These are phyloP conservation scores for Tapirus terrestris DNA, from an alignment of 2,113 vertebrate species.

Conservation along the genomic window DNA sequence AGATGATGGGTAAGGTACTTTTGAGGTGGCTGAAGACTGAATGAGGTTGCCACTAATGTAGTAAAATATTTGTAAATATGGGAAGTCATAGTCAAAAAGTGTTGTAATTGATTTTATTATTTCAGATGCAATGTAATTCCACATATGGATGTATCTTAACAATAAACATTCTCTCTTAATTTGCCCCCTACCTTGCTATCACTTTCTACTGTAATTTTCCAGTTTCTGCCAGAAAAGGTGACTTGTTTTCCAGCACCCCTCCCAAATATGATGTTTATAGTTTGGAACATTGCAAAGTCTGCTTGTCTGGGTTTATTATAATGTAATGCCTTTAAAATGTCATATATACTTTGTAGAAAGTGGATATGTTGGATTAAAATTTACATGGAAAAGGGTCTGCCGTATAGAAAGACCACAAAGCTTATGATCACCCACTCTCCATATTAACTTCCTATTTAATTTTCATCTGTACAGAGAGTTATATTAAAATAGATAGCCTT, in stretches of 20 bases:
- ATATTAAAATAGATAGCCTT: not conserved
- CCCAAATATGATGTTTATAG: not conserved
- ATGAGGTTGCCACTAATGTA: not conserved
- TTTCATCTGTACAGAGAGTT: not conserved
- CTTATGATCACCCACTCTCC: not conserved
- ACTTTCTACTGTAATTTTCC: not conserved
- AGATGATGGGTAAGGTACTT: accelerated
- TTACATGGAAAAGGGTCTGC: not conserved
- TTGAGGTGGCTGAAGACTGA: not conserved
- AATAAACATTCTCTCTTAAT: not conserved
- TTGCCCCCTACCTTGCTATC: not conserved
- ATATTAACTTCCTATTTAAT: not conserved
- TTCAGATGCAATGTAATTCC: not conserved
- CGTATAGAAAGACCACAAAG: not conserved
- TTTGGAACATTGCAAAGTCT: not conserved
- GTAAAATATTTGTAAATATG: not conserved
- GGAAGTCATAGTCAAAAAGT: not conserved
- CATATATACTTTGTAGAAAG: not conserved
- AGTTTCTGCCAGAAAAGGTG: not conserved
- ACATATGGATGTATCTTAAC: not conserved
- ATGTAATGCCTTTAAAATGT: not conserved
- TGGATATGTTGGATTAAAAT: not conserved
- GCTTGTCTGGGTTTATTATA: not conserved
- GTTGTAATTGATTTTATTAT: not conserved
- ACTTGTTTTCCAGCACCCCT: not conserved